Evolutionary conservation across 2,113 vertebrate genomes (phyloP).

Genomic region (Bufo gargarizans): DNA sequence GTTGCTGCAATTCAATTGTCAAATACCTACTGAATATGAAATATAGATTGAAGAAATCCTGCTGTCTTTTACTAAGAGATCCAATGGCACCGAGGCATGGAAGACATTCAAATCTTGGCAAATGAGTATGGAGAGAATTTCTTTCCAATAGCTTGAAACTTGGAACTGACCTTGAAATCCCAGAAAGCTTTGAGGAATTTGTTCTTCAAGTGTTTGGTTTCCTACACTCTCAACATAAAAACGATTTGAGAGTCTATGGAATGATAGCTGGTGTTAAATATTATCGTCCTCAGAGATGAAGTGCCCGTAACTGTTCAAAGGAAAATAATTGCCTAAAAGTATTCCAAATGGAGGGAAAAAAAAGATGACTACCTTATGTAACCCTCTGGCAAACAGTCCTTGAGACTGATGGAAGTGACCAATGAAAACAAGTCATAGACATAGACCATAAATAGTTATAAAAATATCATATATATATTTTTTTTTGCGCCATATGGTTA

Average conservation of each 20-base stretch:
- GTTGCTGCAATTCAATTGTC: conserved; percentile 47
- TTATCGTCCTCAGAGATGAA: conserved; percentile 43
- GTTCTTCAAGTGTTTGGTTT: conserved; percentile 55
- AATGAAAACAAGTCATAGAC: background rate
- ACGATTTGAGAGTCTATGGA: conserved; percentile 45
- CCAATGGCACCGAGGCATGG: conserved; percentile 57
- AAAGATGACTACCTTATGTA: background rate
- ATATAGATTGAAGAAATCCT: conserved; percentile 54
- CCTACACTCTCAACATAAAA: conserved; percentile 43
- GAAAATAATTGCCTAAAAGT: conserved; percentile 28
- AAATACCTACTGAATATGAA: conserved; percentile 55
- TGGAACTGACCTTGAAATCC: conserved; percentile 54
- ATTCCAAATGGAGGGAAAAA: conserved; percentile 12
- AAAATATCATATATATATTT: background rate
- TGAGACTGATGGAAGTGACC: background rate
- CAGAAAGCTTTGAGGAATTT: conserved; percentile 57
- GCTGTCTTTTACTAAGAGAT: conserved; percentile 44
- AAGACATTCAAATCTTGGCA: conserved; percentile 58
- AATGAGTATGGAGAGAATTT: conserved; percentile 53
- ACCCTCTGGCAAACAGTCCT: background rate
- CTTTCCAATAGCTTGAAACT: conserved; percentile 57
- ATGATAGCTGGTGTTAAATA: conserved; percentile 43
- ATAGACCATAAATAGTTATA: background rate
- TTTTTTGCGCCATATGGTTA: background rate
- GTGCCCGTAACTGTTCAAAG: conserved; percentile 15